A percentile compares a stretch with the other conserved stretches of the same genome.
Evolutionary conservation across 2,888 invertebrate genomes (phyloP).

Genomic region (Hirtodrosophila alboralis): DNA sequence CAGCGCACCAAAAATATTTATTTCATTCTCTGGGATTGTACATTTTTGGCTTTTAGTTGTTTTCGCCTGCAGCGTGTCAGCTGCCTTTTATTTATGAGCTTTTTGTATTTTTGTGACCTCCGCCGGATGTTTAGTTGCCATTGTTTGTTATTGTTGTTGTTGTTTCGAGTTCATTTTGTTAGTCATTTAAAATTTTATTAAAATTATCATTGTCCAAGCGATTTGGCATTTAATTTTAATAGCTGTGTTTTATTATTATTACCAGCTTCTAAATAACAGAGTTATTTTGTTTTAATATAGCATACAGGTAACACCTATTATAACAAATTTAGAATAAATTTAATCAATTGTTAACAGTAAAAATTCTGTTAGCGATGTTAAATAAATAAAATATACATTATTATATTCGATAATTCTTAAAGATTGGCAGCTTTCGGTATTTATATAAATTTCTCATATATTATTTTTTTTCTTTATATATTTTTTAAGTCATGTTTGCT

Average conservation of each 20-base stretch:
- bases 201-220: constrained; percentile 60
- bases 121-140: constrained; percentile 76
- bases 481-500: too few relatives aligned
- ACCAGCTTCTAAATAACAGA: constrained; percentile 1
- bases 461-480: too few relatives aligned
- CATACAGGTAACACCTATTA: too few relatives aligned
- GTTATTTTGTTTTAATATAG: too few relatives aligned
- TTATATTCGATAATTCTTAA: too few relatives aligned
- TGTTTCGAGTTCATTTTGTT: constrained; percentile 15
- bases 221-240: constrained; percentile 58
- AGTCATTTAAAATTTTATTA: constrained; percentile 42
- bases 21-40: constrained; percentile 9
- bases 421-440: too few relatives aligned
- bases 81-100: constrained; percentile 69
- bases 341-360: too few relatives aligned
- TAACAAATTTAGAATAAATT: too few relatives aligned
- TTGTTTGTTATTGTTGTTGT: constrained; percentile 31
- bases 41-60: constrained; percentile 24
- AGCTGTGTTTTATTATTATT: constrained; percentile 24
- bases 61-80: constrained; percentile 61
- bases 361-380: too few relatives aligned
- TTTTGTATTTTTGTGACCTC: constrained; percentile 64
- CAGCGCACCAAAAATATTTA: constrained; percentile 13
- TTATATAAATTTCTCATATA: too few relatives aligned
- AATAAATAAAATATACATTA: too few relatives aligned